Conservation (phyloP, 1,140 invertebrate species). For the Steinernema feltiae region DNA sequence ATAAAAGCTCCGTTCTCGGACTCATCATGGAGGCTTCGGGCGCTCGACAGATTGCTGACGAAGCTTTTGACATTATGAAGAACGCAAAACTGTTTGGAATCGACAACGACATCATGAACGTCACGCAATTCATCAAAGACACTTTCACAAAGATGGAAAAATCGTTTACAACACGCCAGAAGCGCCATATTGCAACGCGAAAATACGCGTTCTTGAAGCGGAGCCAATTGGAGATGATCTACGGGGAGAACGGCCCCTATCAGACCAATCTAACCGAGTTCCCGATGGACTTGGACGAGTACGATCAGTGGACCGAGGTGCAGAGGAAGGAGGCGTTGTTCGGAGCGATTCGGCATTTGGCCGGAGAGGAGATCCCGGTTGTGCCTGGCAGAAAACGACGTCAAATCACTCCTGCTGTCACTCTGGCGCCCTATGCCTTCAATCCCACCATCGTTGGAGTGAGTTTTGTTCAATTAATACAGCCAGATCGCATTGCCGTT, state of each 20-base stretch:
- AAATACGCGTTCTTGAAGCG: neutral
- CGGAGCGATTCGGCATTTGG: conserved; percentile 30
- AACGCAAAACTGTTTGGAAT: neutral
- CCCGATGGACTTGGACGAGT: conserved; percentile 34
- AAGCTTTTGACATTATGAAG: conserved; percentile 25
- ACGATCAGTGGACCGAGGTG: conserved; percentile 15
- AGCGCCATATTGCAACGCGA: neutral
- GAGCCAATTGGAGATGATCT: conserved; percentile 29
- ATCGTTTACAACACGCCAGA: neutral
- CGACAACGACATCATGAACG: neutral
- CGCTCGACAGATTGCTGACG: conserved; percentile 23
- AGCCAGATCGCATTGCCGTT: neutral
- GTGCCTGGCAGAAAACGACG: neutral
- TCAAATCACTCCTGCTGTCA: neutral
- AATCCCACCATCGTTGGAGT: neutral
- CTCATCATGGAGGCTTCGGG: conserved; percentile 25
- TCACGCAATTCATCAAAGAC: neutral
- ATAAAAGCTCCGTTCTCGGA: conserved; percentile 24
- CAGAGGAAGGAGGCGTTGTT: conserved; percentile 25
- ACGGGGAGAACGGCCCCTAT: conserved; percentile 26
- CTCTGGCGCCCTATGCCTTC: conserved; percentile 32
- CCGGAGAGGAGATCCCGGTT: conserved; percentile 13
- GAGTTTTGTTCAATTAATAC: neutral
- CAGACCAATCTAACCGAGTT: conserved; percentile 27
- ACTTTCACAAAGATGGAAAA: neutral